Base-by-base conservation (phyloP, 2,113 vertebrate genomes). In the Pteropus alecto region DNA sequence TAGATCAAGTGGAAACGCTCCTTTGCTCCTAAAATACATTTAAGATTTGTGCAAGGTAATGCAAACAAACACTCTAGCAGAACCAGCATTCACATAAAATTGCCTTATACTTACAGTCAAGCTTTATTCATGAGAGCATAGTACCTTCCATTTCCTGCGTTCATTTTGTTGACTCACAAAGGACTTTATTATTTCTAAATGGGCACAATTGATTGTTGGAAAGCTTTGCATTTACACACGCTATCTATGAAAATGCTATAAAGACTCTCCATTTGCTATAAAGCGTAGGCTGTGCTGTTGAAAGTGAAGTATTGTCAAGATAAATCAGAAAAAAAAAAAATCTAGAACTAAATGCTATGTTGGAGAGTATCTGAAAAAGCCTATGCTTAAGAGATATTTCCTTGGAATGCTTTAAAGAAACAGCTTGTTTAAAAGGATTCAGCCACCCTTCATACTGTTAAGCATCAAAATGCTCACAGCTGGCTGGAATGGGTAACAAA, bases 371-470 rank as follows among this genome's bases (percentile, higher is more conserved):
- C 60, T 96, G 77, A 68, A 92, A 95, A 79, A 91, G 71, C 18
- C 67, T 51, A 58, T 33, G 46, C 71, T 76, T 92, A 71, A 38
- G 84, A 85, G 76, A 13, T 58, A 41, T 67, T 93, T 94, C 41
- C 54, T 61, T 92, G 77, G 94, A 88, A 85, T 65, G 68, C 87
- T 91, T 93, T 90, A 88, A 91, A 93, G 93, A 95, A 86, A 87
- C 46, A 22, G 30, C 35, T 63, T 58, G 60, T 94, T 94, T 87
- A 87, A 97, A 94, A 95, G 84, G 71, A 28, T 73, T 93, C 76
- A 48, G 71, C 56, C 38, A 41, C 30, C 12, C 18, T 87, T 79
- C 33, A 24, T 48, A 58, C 43, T 60, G 30, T 78, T 54, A 63
- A 26, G 41, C 46, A 28, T 85, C 22, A 38, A 70, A 92, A 93